Evolutionary conservation across 2,797 vertebrate species (phyloP).

Genomic region (Echiichthys vipera): DNA sequence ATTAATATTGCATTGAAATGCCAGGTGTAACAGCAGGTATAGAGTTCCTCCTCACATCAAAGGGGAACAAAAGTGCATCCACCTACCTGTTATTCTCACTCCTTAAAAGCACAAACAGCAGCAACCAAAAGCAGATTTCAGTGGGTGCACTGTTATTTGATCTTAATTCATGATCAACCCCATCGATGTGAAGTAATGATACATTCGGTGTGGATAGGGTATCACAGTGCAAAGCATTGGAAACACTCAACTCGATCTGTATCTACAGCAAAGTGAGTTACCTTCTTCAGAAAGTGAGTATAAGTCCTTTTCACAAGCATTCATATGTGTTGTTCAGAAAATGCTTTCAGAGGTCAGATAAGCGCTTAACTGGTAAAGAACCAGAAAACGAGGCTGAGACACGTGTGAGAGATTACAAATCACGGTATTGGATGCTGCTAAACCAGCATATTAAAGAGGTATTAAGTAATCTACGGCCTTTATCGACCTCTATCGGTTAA

Average conservation of each 20-base stretch:
- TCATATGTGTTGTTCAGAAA: neutral
- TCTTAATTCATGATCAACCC: conserved; percentile 24
- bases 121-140: neutral
- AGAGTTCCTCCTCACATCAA: conserved; percentile 10
- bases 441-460: conserved; percentile 10
- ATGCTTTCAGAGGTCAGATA: neutral
- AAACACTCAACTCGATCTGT: conserved; percentile 9
- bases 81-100: conserved; percentile 29
- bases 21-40: neutral
- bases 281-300: conserved; percentile 1
- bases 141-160: conserved; percentile 25
- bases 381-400: neutral
- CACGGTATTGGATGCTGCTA: neutral
- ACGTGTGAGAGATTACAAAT: neutral
- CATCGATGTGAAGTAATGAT: conserved; percentile 7
- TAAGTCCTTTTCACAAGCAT: neutral
- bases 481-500: conserved; percentile 3
- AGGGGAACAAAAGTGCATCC: neutral
- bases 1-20: conserved; percentile 4
- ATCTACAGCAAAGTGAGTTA: neutral
- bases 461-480: conserved; percentile 28
- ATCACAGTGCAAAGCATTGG: neutral
- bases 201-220: neutral
- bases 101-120: conserved; percentile 23
- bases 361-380: neutral